These are phyloP conservation scores for Napeogenes sylphis DNA, from an alignment of 2,888 invertebrate species.

Conservation along the genomic window DNA sequence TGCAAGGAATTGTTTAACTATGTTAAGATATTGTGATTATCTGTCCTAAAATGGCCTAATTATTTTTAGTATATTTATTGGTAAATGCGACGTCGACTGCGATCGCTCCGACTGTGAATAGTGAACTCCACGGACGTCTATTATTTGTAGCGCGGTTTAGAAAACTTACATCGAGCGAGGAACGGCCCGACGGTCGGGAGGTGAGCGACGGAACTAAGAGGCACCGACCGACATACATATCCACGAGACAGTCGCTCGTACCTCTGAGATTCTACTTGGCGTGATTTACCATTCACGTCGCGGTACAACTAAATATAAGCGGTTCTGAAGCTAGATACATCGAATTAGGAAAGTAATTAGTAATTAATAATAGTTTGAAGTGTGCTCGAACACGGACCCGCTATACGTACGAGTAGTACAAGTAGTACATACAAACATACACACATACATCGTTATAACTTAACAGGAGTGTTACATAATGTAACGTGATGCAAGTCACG, in stretches of 20 bases:
- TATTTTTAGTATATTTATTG: conserved; percentile 73
- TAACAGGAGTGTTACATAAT: too few relatives aligned
- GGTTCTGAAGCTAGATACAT: conserved; percentile 55
- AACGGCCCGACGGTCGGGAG: too few relatives aligned
- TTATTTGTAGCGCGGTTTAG: background rate
- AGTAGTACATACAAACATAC: too few relatives aligned
- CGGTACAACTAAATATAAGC: too few relatives aligned
- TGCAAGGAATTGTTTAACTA: conserved; percentile 63
- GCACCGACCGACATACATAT: conserved; percentile 65
- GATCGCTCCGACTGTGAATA: conserved; percentile 50
- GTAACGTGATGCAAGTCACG: too few relatives aligned
- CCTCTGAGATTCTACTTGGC: too few relatives aligned
- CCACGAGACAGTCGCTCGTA: conserved; percentile 47
- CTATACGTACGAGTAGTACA: too few relatives aligned
- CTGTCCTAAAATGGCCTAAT: conserved; percentile 77
- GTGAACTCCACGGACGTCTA: conserved; percentile 35
- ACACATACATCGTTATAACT: too few relatives aligned
- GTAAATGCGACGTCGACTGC: conserved; percentile 67
- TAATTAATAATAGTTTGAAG: conserved; percentile 23
- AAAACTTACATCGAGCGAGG: too few relatives aligned
- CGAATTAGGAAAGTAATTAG: conserved; percentile 66
- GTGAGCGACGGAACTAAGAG: background rate
- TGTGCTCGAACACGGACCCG: background rate
- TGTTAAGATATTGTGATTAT: conserved; percentile 69
- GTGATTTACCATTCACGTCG: too few relatives aligned